Base-by-base conservation (phyloP, 2,113 vertebrate species). In the Dendrocopos noguchii region DNA sequence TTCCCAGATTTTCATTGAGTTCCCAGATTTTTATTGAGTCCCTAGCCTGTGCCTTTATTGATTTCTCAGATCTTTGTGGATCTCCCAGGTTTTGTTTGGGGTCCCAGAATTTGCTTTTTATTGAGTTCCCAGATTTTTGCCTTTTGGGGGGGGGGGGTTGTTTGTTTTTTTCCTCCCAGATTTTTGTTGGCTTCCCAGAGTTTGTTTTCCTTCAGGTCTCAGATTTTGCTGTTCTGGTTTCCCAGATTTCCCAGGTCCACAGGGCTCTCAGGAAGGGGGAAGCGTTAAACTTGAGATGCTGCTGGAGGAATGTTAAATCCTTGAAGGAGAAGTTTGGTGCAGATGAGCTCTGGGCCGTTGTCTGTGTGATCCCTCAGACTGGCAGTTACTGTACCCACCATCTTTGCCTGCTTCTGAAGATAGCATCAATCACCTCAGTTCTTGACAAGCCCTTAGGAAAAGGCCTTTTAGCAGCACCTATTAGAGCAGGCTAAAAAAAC, bases 401-500 rank as follows among this genome's bases (percentile, higher is more conserved):
- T 87, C 97, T 95, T 76, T 95, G 93, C 84, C 96, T 96, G 20
- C 70, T 53, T 95, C 92, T 90, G 92, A 96, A 95, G 65, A 97
- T 86, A 95, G 96, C 25, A 97, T 97, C 97, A 96, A 97, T 97
- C 97, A 96, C 65, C 81, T 85, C 91, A 94, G 83, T 46, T 94
- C 85, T 76, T 95, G 97, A 96, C 95, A 97, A 90, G 95, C 88
- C 97, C 95, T 46, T 86, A 94, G 95, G 91, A 96, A 87, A 87
- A 76, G 93, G 96, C 84, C 94, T 95, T 97, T 97, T 95, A 97
- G 96, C 95, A 96, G 84, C 9, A 77, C 84, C 84, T 96, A 94
- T 95, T 95, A 96, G 95, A 92, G 93, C 80, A 93, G 77, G 11
- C 96, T 94, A 95, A 97, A 97, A 97, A 97, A 97, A 94, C 97